Evolutionary conservation across 1,140 invertebrate genomes (phyloP).

Genomic region (Drosophila mauritiana): DNA sequence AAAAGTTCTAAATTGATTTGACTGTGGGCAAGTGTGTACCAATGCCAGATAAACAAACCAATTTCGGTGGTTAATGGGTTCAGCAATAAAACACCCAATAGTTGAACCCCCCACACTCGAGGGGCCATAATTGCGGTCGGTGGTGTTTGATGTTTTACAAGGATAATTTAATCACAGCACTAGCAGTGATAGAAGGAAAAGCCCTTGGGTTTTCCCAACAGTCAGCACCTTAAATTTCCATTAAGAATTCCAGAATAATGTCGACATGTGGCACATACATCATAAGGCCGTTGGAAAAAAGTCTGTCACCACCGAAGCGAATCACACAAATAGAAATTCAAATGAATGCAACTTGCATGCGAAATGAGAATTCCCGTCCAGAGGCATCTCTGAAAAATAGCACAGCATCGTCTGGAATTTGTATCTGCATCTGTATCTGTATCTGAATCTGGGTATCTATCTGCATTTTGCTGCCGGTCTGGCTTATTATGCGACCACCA

Average conservation of each 20-base stretch:
- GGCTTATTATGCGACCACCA: constrained; percentile 50
- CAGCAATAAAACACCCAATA: constrained; percentile 31
- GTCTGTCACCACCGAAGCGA: constrained; percentile 22
- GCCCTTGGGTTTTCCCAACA: background rate
- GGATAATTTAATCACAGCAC: background rate
- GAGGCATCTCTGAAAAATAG: constrained; percentile 11
- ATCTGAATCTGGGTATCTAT: constrained; percentile 12
- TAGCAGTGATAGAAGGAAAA: background rate
- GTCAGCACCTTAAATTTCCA: background rate
- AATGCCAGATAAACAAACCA: constrained; percentile 55
- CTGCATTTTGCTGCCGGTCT: constrained; percentile 32
- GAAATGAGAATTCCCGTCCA: constrained; percentile 35
- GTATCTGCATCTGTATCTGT: constrained; percentile 25
- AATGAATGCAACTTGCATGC: constrained; percentile 68
- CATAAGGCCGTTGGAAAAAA: constrained; percentile 16
- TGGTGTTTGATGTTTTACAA: constrained; percentile 13
- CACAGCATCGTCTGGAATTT: constrained; percentile 24
- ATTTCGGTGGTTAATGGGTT: constrained; percentile 30
- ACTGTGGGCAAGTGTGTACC: constrained; percentile 39
- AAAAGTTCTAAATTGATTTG: constrained; percentile 76
- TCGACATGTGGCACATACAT: constrained; percentile 12
- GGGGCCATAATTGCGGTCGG: constrained; percentile 4
- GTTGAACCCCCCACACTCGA: constrained; percentile 14
- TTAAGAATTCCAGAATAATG: constrained; percentile 10
- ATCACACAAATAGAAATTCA: constrained; percentile 44